Evolutionary conservation across 2,113 vertebrate species (phyloP).

Genomic region (Bubalus kerabau): DNA sequence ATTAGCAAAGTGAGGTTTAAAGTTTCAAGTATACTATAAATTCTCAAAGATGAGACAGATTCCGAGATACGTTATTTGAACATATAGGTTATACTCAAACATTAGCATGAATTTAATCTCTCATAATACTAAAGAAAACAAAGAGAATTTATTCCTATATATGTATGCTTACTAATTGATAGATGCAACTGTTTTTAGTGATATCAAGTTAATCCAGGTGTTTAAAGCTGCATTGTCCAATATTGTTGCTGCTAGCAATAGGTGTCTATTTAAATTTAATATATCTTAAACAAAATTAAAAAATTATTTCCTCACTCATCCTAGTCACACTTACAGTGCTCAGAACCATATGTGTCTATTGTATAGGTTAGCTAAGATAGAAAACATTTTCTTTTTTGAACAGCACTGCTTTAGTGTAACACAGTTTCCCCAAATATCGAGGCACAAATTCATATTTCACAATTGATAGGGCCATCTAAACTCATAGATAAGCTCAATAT

Average conservation of each 20-base stretch:
- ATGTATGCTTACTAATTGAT: neutral
- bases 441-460: neutral
- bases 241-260: neutral
- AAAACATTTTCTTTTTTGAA: neutral
- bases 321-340: neutral
- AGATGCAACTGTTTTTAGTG: neutral
- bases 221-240: neutral
- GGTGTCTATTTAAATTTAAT: neutral
- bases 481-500: neutral
- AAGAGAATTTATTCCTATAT: neutral
- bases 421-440: neutral
- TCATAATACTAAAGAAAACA: neutral
- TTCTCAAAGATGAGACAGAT: neutral
- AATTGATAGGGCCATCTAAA: neutral
- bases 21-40: neutral
- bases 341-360: neutral
- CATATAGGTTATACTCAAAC: neutral
- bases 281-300: neutral
- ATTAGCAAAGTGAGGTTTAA: neutral
- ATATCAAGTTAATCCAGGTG: neutral
- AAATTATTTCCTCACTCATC: neutral
- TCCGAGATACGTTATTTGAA: neutral
- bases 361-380: neutral
- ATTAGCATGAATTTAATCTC: neutral
- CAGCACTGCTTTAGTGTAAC: neutral